Evolutionary conservation across 2,888 invertebrate genomes (phyloP).

Genomic region (Frankliniella fusca): DNA sequence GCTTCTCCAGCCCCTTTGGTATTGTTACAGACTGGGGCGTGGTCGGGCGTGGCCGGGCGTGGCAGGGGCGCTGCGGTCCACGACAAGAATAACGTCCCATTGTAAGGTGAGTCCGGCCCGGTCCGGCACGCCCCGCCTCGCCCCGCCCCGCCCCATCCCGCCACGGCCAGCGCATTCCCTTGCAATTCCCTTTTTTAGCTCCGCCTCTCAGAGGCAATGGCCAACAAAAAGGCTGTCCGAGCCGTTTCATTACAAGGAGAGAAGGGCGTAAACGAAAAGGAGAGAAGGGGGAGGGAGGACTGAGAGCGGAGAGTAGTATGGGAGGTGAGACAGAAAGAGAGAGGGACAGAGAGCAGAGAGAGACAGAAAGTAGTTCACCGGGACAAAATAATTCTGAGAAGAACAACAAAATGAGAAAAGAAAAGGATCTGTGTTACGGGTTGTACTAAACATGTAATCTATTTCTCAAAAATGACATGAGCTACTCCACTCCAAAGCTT

Average conservation of each 20-base stretch:
- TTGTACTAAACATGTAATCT: too few relatives aligned
- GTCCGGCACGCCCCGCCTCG: neutral
- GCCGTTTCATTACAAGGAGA: neutral
- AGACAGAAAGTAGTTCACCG: neutral
- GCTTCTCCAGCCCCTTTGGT: neutral
- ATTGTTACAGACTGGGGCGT: neutral
- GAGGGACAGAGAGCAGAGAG: neutral
- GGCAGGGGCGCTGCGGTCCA: neutral
- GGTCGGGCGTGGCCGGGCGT: too few relatives aligned
- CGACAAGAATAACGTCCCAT: conserved; percentile 15
- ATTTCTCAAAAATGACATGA: too few relatives aligned
- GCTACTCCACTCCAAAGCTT: too few relatives aligned
- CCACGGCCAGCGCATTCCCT: too few relatives aligned
- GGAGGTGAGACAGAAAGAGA: neutral
- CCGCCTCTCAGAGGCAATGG: neutral
- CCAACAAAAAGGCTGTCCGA: neutral
- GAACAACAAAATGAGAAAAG: too few relatives aligned
- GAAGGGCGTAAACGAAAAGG: neutral
- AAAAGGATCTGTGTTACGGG: too few relatives aligned
- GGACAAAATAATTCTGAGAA: too few relatives aligned
- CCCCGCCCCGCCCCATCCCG: too few relatives aligned
- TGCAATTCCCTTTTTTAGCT: too few relatives aligned
- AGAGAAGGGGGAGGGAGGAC: neutral
- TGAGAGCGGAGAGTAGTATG: neutral
- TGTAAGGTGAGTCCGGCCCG: neutral